phyloP scores from a whole-genome alignment of 2,113 vertebrate species.

The Lasiurus cinereus region DNA sequence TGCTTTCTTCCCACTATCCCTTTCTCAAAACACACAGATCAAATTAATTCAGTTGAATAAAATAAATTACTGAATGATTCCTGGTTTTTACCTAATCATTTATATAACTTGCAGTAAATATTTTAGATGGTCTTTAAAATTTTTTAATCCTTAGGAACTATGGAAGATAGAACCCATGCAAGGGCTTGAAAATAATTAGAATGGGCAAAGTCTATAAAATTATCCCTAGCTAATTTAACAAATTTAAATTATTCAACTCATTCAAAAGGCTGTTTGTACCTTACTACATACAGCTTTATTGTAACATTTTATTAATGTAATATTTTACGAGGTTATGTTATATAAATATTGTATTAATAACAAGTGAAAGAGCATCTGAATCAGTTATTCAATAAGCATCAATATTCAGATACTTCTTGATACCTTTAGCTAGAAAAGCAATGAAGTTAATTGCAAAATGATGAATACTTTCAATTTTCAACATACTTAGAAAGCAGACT shows the following conservation, averaged over 20 bases:
- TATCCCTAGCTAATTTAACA: not conserved
- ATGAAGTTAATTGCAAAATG: constrained; percentile 70
- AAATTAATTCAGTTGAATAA: not conserved
- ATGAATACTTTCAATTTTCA: constrained; percentile 80
- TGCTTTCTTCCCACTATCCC: not conserved
- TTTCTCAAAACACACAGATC: not conserved
- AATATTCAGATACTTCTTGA: not conserved
- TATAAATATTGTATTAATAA: constrained; percentile 9
- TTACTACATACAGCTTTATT: not conserved
- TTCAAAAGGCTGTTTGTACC: not conserved
- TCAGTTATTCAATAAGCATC: not conserved
- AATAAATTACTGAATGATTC: not conserved
- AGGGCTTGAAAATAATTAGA: not conserved
- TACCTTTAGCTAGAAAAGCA: constrained; percentile 28
- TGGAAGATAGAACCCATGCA: not conserved
- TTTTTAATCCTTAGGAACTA: not conserved
- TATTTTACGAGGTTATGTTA: not conserved
- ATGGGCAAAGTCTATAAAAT: not conserved
- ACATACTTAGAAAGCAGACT: constrained; percentile 76
- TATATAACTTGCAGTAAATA: not conserved
- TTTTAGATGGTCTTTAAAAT: not conserved
- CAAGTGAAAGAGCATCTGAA: not conserved
- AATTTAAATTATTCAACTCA: not conserved
- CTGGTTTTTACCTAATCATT: not conserved
- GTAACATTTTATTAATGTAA: constrained; percentile 17